Conservation (phyloP, 64 coral and sea anemone genomes). For the Montipora efflorescens region DNA sequence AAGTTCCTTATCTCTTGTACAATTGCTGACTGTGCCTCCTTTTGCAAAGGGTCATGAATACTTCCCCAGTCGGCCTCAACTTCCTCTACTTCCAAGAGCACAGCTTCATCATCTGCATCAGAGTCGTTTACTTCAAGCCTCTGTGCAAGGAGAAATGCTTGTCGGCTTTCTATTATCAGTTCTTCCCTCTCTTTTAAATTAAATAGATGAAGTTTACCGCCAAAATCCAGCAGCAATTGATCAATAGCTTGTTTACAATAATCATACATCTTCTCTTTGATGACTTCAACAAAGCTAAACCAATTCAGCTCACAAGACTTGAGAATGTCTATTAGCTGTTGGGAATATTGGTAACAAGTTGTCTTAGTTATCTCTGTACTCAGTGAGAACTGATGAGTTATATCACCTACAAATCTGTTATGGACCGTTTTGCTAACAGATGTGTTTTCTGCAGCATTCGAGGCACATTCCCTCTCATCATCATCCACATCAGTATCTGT, state of each 20-base stretch:
- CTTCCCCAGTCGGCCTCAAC: conserved; percentile 29
- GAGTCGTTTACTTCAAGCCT: conserved; percentile 23
- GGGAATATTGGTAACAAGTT: conserved; percentile 29
- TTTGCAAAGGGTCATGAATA: conserved; percentile 52
- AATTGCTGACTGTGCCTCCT: background rate
- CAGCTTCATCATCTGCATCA: conserved; percentile 35
- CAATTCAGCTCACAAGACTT: conserved; percentile 46
- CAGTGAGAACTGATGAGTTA: conserved; percentile 1
- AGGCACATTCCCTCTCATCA: background rate
- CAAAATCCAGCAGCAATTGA: conserved; percentile 52
- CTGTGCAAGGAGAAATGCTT: conserved; percentile 34
- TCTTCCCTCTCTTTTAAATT: conserved; percentile 26
- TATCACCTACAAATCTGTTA: background rate
- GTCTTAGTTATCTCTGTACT: conserved; percentile 35
- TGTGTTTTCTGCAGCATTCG: background rate
- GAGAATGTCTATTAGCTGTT: conserved; percentile 43
- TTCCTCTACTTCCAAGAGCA: conserved; percentile 45
- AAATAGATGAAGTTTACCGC: conserved; percentile 19
- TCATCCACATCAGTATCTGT: conserved; percentile 54
- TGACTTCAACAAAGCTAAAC: conserved; percentile 62
- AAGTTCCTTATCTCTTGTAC: conserved; percentile 37
- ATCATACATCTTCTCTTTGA: conserved; percentile 13
- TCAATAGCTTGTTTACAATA: conserved; percentile 26
- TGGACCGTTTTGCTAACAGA: background rate
- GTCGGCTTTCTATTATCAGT: conserved; percentile 24